A percentile compares a stretch with the other conserved stretches of the same genome.
Conservation (phyloP, 2,888 invertebrate genomes). For the Beris morrisii region DNA sequence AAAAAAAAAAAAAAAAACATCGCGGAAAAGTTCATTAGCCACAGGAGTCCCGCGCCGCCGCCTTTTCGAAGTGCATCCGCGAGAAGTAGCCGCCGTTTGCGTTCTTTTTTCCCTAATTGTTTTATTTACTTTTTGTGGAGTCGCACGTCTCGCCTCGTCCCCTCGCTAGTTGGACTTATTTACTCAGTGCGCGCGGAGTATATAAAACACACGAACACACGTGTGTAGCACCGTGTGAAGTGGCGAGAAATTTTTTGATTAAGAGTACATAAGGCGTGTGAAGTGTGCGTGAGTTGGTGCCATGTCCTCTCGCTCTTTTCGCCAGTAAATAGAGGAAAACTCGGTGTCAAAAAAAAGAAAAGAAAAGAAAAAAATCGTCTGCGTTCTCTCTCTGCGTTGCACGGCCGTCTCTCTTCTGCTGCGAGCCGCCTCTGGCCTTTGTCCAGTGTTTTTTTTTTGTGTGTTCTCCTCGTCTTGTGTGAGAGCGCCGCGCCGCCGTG, state of each 20-base stretch:
- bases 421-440: slow-evolving; percentile 13
- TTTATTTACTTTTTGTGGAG: slow-evolving; percentile 33
- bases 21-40: slow-evolving; percentile 29
- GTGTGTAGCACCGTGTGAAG: no score
- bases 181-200: slow-evolving; percentile 13
- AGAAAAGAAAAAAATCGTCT: no score
- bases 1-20: slow-evolving; percentile 26
- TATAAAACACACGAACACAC: background rate
- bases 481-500: slow-evolving; percentile 18
- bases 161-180: slow-evolving; percentile 5
- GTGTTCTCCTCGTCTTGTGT: slow-evolving; percentile 13
- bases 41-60: slow-evolving; percentile 15
- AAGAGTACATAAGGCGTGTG: no score
- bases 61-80: slow-evolving; percentile 20
- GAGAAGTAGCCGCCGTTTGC: slow-evolving; percentile 9
- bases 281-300: no score
- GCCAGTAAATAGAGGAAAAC: no score
- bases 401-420: slow-evolving; percentile 6
- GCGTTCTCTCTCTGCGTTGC: no score
- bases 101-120: slow-evolving; percentile 25
- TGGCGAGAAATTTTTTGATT: no score
- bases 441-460: slow-evolving; percentile 11
- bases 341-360: no score
- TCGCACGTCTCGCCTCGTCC: slow-evolving; percentile 10
- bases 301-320: no score